Evolutionary conservation across 2,888 invertebrate species (phyloP), one percentile per base, ranked within the genome.

Genomic region (Cerceris ruficornis): DNA sequence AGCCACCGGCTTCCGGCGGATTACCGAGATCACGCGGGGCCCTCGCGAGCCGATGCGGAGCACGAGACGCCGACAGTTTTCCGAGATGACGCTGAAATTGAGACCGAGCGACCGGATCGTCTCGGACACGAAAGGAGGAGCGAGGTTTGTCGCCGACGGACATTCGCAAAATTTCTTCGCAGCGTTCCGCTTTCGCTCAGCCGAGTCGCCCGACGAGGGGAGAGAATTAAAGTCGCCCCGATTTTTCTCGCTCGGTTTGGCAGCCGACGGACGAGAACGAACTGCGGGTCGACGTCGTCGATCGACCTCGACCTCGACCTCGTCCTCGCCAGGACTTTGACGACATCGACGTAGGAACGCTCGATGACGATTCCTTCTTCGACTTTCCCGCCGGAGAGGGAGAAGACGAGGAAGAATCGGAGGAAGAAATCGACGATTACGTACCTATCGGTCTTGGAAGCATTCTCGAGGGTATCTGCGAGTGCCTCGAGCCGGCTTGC

Each of bases 381-480:
- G 59, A 54, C 17, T 71, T 66, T 13, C 42, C 43, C n/a, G 65
- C 49, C 7, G 58, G 42, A 7, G 61, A 9, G 0, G 73, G 67
- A 14, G 66, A 43, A 8, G 55, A 6, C 0, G 72, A 66, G 9
- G 42, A 15, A n/a, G 49, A n/a, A 13, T 9, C 14, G 46, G 28
- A 41, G 54, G 80, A 84, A 42, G 70, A 77, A n/a, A 54, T 69
- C 66, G 79, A 82, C 57, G 81, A 83, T 41, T 86, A 83, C 82
- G 73, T 80, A 50, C 76, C 80, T 4, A 73, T 82, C 65, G 82
- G 81, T 14, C 82, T 85, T 6, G 84, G 81, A 64, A 80, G 75
- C 57, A 71, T 74, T 73, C 75, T 84, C 13, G 67, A 77, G 7
- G 87, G 82, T 46, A 84, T 82, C 64, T 88, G 88, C 84, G 85